Evolutionary conservation across 2,888 invertebrate species (phyloP).

Genomic region (Hemistola chrysoprasaria): DNA sequence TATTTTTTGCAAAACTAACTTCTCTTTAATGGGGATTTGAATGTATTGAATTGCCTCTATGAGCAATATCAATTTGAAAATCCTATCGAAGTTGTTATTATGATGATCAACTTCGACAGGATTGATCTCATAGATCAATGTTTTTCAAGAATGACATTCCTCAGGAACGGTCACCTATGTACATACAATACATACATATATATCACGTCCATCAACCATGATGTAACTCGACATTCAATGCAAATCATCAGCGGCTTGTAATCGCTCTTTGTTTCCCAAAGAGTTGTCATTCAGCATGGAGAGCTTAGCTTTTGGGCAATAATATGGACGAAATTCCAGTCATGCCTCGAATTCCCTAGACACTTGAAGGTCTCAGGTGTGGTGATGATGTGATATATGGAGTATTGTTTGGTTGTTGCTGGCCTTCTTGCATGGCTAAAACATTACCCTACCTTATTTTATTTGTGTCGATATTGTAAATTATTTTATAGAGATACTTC

Average conservation of each 20-base stretch:
- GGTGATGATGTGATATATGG: conserved; percentile 9
- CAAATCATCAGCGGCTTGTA: conserved; percentile 19
- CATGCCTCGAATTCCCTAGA: conserved; percentile 19
- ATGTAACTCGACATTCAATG: conserved; percentile 21
- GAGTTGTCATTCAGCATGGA: conserved; percentile 18
- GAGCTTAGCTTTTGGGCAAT: conserved; percentile 13
- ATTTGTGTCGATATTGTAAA: no score
- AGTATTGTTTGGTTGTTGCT: not conserved
- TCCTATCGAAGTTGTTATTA: no score
- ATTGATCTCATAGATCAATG: no score
- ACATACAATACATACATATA: conserved; percentile 15
- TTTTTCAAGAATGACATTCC: no score
- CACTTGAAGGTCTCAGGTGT: conserved; percentile 15
- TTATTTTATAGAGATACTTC: no score
- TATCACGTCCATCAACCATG: conserved; percentile 20
- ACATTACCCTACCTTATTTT: no score
- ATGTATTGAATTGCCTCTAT: no score
- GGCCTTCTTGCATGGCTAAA: no score
- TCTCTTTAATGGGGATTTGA: no score
- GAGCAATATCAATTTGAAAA: no score
- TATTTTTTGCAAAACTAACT: no score
- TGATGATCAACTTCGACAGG: no score
- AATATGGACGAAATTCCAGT: conserved; percentile 21
- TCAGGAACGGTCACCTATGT: not conserved
- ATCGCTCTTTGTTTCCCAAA: conserved; percentile 23